Evolutionary conservation across 2,888 invertebrate genomes (phyloP).

Genomic region (Habroteleia sp.): DNA sequence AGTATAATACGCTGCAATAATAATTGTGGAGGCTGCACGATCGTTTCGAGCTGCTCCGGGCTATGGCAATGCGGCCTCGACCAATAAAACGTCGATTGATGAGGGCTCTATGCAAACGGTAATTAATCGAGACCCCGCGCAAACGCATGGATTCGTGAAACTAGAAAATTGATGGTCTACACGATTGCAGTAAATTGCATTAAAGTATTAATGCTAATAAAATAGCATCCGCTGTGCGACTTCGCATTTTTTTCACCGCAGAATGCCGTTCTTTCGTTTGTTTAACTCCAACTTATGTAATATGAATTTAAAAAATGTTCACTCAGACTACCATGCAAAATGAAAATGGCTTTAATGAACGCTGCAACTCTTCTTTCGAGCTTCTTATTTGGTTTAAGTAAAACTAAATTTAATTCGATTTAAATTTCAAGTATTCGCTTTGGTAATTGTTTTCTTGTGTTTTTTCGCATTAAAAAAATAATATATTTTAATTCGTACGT

Average conservation of each 20-base stretch:
- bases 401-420: no score
- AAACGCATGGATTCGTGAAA: constrained; percentile 58
- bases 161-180: constrained; percentile 62
- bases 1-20: constrained; percentile 58
- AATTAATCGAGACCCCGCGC: constrained; percentile 62
- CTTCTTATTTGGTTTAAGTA: no score
- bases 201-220: constrained; percentile 61
- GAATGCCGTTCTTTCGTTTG: constrained; percentile 10
- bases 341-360: no score
- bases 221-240: constrained; percentile 50
- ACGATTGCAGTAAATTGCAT: constrained; percentile 62
- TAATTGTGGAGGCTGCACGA: constrained; percentile 60
- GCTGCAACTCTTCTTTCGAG: no score
- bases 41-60: constrained; percentile 57
- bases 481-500: no score
- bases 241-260: not conserved
- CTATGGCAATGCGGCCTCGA: constrained; percentile 50
- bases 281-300: constrained; percentile 1
- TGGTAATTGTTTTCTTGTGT: no score
- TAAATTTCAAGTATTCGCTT: no score
- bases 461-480: no score
- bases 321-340: no score
- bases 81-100: constrained; percentile 62
- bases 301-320: constrained; percentile 2
- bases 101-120: constrained; percentile 61